These are phyloP conservation scores for Oceanodroma leucorhoa DNA, from an alignment of 2,797 vertebrate genomes.

Conservation along the genomic window DNA sequence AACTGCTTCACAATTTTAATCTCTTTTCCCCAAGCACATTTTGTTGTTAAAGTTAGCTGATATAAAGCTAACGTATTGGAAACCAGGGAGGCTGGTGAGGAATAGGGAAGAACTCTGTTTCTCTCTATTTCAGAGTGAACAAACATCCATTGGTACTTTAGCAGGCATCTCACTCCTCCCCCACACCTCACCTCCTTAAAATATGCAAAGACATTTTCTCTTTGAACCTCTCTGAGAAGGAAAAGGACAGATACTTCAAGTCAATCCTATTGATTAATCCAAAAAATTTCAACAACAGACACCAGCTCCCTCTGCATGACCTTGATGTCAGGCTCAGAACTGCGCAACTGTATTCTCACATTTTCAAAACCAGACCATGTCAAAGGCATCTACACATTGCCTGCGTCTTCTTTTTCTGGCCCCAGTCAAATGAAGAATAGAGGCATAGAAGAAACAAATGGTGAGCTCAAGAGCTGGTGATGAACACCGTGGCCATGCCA, in stretches of 20 bases:
- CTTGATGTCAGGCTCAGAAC: not conserved
- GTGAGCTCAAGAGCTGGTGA: not conserved
- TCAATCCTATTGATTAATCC: not conserved
- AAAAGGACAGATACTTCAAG: not conserved
- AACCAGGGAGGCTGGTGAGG: not conserved
- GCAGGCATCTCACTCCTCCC: not conserved
- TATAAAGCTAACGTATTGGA: not conserved
- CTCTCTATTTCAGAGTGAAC: not conserved
- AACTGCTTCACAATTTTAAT: slow-evolving; percentile 33
- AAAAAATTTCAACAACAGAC: not conserved
- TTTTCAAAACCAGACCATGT: not conserved
- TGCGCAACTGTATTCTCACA: not conserved
- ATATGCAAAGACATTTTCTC: not conserved
- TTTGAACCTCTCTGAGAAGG: not conserved
- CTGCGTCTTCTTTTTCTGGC: not conserved
- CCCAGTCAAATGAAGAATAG: not conserved
- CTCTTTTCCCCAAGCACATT: slow-evolving; percentile 25
- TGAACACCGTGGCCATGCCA: not conserved
- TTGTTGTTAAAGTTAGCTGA: slow-evolving; percentile 2
- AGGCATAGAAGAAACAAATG: not conserved
- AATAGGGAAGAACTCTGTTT: not conserved
- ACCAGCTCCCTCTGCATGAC: not conserved
- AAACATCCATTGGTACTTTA: not conserved
- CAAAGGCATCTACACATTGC: not conserved
- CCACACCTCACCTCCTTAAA: not conserved